Percentiles rank a stretch among this genome's conserved stretches.
Conservation (phyloP, 2,888 invertebrate genomes). For the Eremobia ochroleuca region DNA sequence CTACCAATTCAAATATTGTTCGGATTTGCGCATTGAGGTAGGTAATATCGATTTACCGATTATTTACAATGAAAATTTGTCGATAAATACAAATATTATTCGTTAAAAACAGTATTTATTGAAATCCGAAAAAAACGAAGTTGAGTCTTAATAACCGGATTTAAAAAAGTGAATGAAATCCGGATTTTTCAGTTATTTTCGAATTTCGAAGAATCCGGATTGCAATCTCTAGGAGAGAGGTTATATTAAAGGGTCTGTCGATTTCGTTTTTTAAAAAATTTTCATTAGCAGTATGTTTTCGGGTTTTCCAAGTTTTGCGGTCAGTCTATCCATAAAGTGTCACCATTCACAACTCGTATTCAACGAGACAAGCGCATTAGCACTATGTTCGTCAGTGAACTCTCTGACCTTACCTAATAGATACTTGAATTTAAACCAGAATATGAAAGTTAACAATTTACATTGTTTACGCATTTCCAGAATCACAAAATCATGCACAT, state of each 20-base stretch:
- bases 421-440: slow-evolving; percentile 32
- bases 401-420: slow-evolving; percentile 26
- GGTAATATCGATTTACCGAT: no score
- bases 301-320: not conserved
- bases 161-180: no score
- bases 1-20: no score
- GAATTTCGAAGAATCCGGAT: no score
- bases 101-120: no score
- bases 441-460: slow-evolving; percentile 44
- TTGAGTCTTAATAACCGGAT: no score
- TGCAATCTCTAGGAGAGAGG: no score
- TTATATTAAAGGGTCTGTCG: not conserved
- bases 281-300: not conserved
- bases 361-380: slow-evolving; percentile 25
- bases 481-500: slow-evolving; percentile 44
- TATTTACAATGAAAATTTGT: no score
- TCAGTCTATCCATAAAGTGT: slow-evolving; percentile 11
- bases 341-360: slow-evolving; percentile 8
- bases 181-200: no score
- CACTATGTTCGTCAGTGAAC: slow-evolving; percentile 28
- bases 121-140: no score
- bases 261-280: not conserved
- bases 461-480: slow-evolving; percentile 38
- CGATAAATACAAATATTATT: no score
- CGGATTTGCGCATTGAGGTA: no score